Evolutionary conservation across 2,113 vertebrate species (phyloP).

Genomic region (Pelodiscus sinensis): DNA sequence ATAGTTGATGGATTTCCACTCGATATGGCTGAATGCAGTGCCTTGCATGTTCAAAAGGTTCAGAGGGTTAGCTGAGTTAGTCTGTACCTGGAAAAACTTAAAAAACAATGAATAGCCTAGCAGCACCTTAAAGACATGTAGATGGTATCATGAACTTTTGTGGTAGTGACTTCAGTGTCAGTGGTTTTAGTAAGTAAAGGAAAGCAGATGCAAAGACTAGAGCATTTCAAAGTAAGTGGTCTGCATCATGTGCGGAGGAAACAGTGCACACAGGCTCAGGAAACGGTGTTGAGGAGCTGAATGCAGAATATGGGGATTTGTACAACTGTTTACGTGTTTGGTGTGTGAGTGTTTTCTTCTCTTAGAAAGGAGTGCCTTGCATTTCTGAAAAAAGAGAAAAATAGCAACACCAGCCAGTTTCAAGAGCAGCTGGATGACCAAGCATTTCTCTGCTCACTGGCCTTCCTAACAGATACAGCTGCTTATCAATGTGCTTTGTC

Average conservation of each 20-base stretch:
- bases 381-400: background rate
- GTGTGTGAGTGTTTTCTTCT: background rate
- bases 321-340: background rate
- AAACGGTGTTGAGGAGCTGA: background rate
- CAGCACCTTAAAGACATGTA: too few relatives aligned
- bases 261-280: background rate
- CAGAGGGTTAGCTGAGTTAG: too few relatives aligned
- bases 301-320: background rate
- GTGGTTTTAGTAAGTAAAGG: constrained; percentile 10
- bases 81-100: too few relatives aligned
- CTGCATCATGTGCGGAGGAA: background rate
- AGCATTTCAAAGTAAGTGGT: constrained; percentile 4
- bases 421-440: background rate
- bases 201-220: constrained; percentile 11
- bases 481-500: background rate
- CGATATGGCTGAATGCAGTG: too few relatives aligned
- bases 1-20: too few relatives aligned
- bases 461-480: background rate
- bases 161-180: too few relatives aligned
- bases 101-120: too few relatives aligned
- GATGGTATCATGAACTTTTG: too few relatives aligned
- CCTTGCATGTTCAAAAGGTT: too few relatives aligned
- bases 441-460: background rate
- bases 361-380: background rate
- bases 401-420: background rate